Percentiles rank a stretch among this genome's conserved stretches.
Evolutionary conservation across 2,113 vertebrate species (phyloP).

Genomic region (Nestor notabilis): DNA sequence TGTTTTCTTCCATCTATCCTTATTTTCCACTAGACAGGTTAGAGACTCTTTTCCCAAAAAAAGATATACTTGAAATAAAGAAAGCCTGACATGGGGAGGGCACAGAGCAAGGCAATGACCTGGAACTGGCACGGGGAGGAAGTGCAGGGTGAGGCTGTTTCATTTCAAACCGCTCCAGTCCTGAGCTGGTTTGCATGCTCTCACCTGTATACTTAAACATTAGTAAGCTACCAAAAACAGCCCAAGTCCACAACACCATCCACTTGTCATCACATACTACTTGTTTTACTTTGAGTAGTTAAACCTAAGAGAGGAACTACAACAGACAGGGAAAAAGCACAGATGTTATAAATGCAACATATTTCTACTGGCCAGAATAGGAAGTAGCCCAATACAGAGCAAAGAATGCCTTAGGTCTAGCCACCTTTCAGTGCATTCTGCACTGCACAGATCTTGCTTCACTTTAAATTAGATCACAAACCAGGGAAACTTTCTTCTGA

Average conservation of each 20-base stretch:
- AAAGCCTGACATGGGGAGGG: not conserved
- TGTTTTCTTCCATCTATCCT: not conserved
- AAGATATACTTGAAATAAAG: not conserved
- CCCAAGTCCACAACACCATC: not conserved
- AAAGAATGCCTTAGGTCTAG: not conserved
- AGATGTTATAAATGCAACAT: not conserved
- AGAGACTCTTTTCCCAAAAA: not conserved
- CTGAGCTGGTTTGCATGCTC: not conserved
- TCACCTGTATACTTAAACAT: not conserved
- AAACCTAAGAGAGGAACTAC: not conserved
- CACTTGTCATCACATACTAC: not conserved
- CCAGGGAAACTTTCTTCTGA: not conserved
- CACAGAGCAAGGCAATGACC: not conserved
- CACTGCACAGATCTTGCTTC: not conserved
- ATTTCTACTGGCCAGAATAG: not conserved
- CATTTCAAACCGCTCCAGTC: not conserved
- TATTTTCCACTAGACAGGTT: not conserved
- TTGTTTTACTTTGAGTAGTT: not conserved
- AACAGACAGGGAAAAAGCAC: not conserved
- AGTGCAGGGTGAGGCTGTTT: not conserved
- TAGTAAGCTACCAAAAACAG: not conserved
- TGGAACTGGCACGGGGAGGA: not conserved
- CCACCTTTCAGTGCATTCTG: not conserved
- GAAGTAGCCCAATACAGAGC: not conserved
- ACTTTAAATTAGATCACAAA: not conserved